These are phyloP conservation scores for Pterophyllum scalare DNA, from an alignment of 2,113 vertebrate species.

Conservation along the genomic window DNA sequence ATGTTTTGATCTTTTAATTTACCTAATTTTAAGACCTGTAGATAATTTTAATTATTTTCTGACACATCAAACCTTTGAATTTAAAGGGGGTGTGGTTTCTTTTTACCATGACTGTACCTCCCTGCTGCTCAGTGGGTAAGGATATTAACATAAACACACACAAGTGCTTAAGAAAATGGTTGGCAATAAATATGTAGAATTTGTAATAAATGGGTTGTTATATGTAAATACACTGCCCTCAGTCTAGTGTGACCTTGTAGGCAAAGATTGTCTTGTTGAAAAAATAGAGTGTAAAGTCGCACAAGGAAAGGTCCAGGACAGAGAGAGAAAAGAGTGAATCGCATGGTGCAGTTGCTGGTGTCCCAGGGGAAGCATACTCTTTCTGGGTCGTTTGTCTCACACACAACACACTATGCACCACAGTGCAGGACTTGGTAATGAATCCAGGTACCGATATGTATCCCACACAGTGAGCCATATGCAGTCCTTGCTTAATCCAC, in stretches of 20 bases:
- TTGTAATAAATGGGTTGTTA: neutral
- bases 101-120: neutral
- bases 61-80: neutral
- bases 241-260: neutral
- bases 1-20: neutral
- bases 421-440: slow-evolving; percentile 22
- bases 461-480: neutral
- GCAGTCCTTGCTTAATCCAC: neutral
- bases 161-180: neutral
- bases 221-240: neutral
- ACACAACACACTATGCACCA: slow-evolving; percentile 53
- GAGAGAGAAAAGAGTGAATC: slow-evolving; percentile 22
- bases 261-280: neutral
- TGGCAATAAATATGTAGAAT: neutral
- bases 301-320: slow-evolving; percentile 3
- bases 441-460: slow-evolving; percentile 30
- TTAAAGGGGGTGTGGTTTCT: neutral
- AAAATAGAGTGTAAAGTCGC: neutral
- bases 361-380: slow-evolving; percentile 61
- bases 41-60: neutral
- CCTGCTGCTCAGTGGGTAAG: neutral
- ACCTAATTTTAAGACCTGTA: neutral
- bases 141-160: neutral
- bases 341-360: slow-evolving; percentile 60
- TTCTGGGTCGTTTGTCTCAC: slow-evolving; percentile 67